Conservation (phyloP, 2,797 vertebrate genomes). For the Anisognathus igniventris region DNA sequence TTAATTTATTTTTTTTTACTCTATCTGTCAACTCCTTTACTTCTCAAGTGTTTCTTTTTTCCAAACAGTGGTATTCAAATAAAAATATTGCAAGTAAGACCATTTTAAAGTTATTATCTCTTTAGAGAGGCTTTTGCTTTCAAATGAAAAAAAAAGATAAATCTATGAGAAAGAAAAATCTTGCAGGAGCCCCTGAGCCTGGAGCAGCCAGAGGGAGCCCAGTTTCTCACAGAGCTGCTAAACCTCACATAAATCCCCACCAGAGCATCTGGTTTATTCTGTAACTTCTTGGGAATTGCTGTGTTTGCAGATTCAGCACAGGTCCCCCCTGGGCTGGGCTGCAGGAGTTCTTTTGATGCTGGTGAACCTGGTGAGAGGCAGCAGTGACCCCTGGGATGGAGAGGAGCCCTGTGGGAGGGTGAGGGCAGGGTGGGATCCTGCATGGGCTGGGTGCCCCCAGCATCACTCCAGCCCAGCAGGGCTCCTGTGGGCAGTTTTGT, state of each 20-base stretch:
- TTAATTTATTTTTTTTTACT: neutral
- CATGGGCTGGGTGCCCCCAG: fast-evolving
- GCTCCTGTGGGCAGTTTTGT: fast-evolving
- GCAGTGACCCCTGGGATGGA: fast-evolving
- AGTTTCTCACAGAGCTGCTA: neutral
- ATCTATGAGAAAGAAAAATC: neutral
- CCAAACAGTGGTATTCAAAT: neutral
- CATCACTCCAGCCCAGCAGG: fast-evolving
- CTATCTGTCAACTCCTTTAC: conserved; percentile 1
- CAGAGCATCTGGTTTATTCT: neutral
- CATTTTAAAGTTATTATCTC: neutral
- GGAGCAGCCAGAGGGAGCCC: neutral
- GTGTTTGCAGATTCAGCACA: neutral
- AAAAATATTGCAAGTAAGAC: neutral
- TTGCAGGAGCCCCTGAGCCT: neutral
- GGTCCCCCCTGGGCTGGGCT: neutral
- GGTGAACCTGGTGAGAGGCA: fast-evolving
- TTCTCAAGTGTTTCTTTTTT: neutral
- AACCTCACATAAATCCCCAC: neutral
- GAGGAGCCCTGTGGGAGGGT: fast-evolving
- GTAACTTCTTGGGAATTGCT: neutral
- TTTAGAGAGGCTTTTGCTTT: neutral
- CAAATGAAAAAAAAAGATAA: neutral
- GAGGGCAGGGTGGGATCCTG: neutral
- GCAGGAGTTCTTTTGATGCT: neutral